Evolutionary conservation across 2,888 invertebrate genomes (phyloP), one percentile per base, ranked within the genome.

Genomic region (Eucriotettix oculatus): DNA sequence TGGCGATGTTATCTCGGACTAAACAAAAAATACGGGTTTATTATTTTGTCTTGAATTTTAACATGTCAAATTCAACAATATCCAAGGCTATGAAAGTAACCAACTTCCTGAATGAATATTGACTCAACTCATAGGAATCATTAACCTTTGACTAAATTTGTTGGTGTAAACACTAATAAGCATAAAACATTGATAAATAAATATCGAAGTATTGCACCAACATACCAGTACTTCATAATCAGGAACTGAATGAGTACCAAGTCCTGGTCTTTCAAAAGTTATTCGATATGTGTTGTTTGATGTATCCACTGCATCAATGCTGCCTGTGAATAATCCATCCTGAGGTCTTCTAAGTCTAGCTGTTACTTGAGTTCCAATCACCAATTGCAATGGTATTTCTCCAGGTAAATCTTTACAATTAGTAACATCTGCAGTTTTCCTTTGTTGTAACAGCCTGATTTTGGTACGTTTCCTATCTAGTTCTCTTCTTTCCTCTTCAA

Each of bases 161-260:
- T 29, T 29, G 7, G 29, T 29, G 29, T 29, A 48, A 48, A 48
- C 2, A 48, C 48, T 14, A 48, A 48, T n/a, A 3, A 48, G 9
- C n/a, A 48, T 48, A n/a, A 48, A 48, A 48, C 48, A 48, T 48
- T 2, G 48, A 14, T 12, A 48, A 48, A 48, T 48, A 48, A 14
- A n/a, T 48, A n/a, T 48, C 12, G 9, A 48, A n/a, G 1, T 12
- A 48, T 12, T 29, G 10, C 3, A 12, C 14, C 9, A 10, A 60
- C 60, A 57, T 69, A 76, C 77, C 67, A 95, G 78, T 64, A 97
- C 96, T 81, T 97, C 97, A 76, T 87, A 94, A 75, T 98, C 97
- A 29, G 94, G 94, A 63, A 97, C 90, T 59, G 95, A 93, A 74
- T 96, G 93, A 9, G 95, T 95, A 1, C 96, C 96, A 52, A 97